Percentiles rank a stretch among this genome's conserved stretches.
Evolutionary conservation across 2,113 vertebrate genomes (phyloP).

Genomic region (Pseudorectes ferrugineus): DNA sequence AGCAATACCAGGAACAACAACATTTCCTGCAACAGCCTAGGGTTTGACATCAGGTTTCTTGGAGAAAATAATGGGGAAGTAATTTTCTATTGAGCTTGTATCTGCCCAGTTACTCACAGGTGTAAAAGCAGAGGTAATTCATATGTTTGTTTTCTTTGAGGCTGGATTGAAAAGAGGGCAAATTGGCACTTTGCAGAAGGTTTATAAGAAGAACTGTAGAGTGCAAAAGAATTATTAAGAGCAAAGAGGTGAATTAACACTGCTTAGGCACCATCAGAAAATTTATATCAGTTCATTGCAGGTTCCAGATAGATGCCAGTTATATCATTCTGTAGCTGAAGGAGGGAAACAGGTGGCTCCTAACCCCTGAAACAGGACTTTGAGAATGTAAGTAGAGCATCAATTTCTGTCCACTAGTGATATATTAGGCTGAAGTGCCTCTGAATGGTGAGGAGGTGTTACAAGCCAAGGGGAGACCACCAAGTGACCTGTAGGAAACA

Average conservation of each 20-base stretch:
- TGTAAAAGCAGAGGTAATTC: neutral
- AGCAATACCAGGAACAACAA: neutral
- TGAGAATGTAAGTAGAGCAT: neutral
- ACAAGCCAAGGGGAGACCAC: neutral
- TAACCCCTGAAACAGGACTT: neutral
- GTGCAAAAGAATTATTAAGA: neutral
- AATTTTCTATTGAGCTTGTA: neutral
- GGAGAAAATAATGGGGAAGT: neutral
- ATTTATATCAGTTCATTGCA: neutral
- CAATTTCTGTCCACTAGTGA: neutral
- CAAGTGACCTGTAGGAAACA: neutral
- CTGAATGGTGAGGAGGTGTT: neutral
- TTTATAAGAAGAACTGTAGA: neutral
- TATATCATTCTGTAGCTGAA: neutral
- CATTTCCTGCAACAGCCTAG: neutral
- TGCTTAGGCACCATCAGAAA: neutral
- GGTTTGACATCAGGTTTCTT: neutral
- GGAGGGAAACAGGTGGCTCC: neutral
- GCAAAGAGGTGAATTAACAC: neutral
- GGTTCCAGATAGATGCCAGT: neutral
- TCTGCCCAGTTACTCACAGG: neutral
- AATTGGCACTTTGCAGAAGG: neutral
- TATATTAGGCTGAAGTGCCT: neutral
- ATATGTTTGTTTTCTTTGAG: neutral
- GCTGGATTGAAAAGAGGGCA: neutral